These are phyloP conservation scores for Lithosia quadra DNA, from an alignment of 2,888 invertebrate species.

Conservation along the genomic window DNA sequence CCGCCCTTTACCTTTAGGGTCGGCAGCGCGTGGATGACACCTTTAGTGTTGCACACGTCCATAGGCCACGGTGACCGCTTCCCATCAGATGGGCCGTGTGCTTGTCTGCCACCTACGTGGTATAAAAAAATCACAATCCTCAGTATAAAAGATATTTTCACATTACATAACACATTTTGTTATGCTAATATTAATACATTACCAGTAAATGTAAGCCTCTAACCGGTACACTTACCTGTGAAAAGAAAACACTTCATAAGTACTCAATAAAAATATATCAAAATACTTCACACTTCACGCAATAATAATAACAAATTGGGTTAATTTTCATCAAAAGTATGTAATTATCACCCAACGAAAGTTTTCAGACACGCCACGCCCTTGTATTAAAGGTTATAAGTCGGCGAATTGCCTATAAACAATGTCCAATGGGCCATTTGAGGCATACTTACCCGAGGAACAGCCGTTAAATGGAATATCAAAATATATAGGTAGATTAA, in stretches of 20 bases:
- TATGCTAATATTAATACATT: background rate
- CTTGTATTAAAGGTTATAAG: slow-evolving; percentile 35
- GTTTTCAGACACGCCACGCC: slow-evolving; percentile 34
- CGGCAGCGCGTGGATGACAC: too few relatives aligned
- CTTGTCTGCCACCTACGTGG: too few relatives aligned
- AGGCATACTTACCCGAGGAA: slow-evolving; percentile 49
- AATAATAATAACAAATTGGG: slow-evolving; percentile 23
- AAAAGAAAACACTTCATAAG: slow-evolving; percentile 18
- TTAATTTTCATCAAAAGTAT: slow-evolving; percentile 30
- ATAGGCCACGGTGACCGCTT: too few relatives aligned
- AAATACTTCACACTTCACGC: slow-evolving; percentile 2
- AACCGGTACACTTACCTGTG: slow-evolving; percentile 12
- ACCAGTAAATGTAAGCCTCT: background rate
- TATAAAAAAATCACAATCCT: too few relatives aligned
- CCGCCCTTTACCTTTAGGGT: too few relatives aligned
- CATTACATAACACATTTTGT: too few relatives aligned
- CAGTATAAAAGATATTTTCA: too few relatives aligned
- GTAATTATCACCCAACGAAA: slow-evolving; percentile 36
- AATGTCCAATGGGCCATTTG: slow-evolving; percentile 54
- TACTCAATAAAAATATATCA: slow-evolving; percentile 13
- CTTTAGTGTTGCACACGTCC: too few relatives aligned
- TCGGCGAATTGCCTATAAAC: slow-evolving; percentile 54
- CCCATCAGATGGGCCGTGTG: too few relatives aligned
- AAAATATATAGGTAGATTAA: slow-evolving; percentile 38
- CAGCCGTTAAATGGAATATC: slow-evolving; percentile 54